Base-by-base conservation (phyloP, 2,888 invertebrate genomes). In the Drosophila limbata region DNA sequence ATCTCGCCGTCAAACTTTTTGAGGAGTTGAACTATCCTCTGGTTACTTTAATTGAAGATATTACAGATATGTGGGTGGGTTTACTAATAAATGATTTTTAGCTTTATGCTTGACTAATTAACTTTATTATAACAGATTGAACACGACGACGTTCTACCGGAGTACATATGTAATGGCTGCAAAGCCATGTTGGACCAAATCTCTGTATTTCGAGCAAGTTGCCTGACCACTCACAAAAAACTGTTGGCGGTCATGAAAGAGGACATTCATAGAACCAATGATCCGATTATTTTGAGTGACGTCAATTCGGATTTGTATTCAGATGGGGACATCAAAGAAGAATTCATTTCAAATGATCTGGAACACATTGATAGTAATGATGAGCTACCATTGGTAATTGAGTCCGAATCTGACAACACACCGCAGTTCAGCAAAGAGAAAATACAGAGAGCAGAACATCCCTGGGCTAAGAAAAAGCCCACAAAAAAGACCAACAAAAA, bases 21-120 rank as follows among this genome's bases (percentile, higher is more conserved):
- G 65, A 71, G 1, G 56, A 79, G 45, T 9, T 55, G 0, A 72
- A 79, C 28, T 84, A 70, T 4, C 45, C 51, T 2, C 31, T 81
- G 4, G 53, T 82, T 13, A 71, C 66, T 25, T 31, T 84, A 9
- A 61, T 82, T 40, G 81, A 82, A 53, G 81, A 86, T 9, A 73
- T 82, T 5, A 71, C 81, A 1, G 87, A 82, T 42, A 70, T 84
- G 57, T 71, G 68, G 73, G 87, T 69, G 6, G 60, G 79, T 53
- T 57, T 45, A 9, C 37, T 8, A 6, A 11, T 37, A 5, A 9
- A n/a, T 21, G 5, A 21, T 8, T 1, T 11, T 6, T 28, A 13
- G 25, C 19, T 9, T 0, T 42, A 13, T 28, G 0, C 21, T 10
- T 21, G 19, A 21, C 33, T 13, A 13, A 19, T 19, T 10, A 1